These are phyloP conservation scores for Calypte anna DNA, from an alignment of 2,113 vertebrate genomes.

Conservation along the genomic window DNA sequence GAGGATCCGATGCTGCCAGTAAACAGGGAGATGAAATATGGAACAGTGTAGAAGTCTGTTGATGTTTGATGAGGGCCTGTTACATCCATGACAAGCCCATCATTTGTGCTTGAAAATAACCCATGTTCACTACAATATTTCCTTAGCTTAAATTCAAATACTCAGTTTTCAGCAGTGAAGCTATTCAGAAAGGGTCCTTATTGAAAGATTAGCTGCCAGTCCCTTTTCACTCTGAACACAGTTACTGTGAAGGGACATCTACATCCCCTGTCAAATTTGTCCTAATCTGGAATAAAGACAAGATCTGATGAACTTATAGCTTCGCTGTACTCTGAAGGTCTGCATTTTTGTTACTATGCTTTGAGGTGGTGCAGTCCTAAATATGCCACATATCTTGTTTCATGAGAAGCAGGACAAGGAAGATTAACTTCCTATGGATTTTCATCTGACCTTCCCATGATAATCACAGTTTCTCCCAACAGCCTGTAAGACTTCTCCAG, in stretches of 20 bases:
- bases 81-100: neutral
- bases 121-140: neutral
- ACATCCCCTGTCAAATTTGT: neutral
- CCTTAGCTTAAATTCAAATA: neutral
- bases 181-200: neutral
- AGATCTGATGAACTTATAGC: neutral
- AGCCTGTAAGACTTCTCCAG: neutral
- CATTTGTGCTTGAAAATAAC: neutral
- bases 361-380: neutral
- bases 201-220: neutral
- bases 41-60: neutral
- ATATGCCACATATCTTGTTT: neutral
- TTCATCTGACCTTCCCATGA: neutral
- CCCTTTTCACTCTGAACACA: neutral
- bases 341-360: neutral
- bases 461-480: neutral
- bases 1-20: constrained; percentile 8
- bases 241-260: neutral
- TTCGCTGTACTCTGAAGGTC: neutral
- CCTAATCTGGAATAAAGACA: neutral
- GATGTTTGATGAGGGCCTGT: neutral
- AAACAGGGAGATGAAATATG: neutral
- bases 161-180: neutral
- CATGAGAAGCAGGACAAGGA: constrained; percentile 5
- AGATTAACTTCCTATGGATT: neutral